phyloP scores from a whole-genome alignment of 1,140 invertebrate genomes.

The Cotesia typhae region DNA sequence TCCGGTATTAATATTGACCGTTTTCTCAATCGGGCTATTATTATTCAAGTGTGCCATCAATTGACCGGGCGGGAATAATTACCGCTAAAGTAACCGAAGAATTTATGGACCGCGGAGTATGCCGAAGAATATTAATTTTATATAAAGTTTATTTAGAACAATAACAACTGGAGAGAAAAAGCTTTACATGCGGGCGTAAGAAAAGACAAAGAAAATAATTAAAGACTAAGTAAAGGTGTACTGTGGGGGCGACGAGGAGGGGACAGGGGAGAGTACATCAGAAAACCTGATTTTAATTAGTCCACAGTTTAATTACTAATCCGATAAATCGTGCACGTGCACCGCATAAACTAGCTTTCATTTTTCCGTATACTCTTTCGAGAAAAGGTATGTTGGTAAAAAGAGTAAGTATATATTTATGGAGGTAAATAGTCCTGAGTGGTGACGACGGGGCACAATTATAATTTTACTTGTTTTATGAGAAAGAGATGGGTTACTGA shows the following conservation, averaged over 20 bases:
- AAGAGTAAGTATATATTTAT: constrained; percentile 4
- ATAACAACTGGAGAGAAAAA: no score
- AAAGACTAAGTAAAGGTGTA: constrained; percentile 33
- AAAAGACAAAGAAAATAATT: constrained; percentile 17
- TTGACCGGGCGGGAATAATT: no score
- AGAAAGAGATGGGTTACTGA: constrained; percentile 60
- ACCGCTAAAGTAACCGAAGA: no score
- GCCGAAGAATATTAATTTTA: no score
- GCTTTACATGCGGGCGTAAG: not conserved
- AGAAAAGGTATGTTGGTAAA: no score
- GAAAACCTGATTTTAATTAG: constrained; percentile 68
- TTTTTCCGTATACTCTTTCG: constrained; percentile 52
- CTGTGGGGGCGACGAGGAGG: constrained; percentile 19
- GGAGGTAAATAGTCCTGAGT: no score
- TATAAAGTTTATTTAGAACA: no score
- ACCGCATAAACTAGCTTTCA: constrained; percentile 67
- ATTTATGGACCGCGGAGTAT: no score
- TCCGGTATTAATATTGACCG: not conserved
- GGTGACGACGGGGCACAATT: constrained; percentile 46
- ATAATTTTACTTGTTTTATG: constrained; percentile 55
- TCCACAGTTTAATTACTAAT: constrained; percentile 68
- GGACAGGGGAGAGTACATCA: constrained; percentile 56
- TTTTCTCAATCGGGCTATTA: not conserved
- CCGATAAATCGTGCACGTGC: constrained; percentile 68
- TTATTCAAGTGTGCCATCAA: no score